Evolutionary conservation across 2,113 vertebrate species (phyloP).

Genomic region (Petrocephalus microphthalmus): DNA sequence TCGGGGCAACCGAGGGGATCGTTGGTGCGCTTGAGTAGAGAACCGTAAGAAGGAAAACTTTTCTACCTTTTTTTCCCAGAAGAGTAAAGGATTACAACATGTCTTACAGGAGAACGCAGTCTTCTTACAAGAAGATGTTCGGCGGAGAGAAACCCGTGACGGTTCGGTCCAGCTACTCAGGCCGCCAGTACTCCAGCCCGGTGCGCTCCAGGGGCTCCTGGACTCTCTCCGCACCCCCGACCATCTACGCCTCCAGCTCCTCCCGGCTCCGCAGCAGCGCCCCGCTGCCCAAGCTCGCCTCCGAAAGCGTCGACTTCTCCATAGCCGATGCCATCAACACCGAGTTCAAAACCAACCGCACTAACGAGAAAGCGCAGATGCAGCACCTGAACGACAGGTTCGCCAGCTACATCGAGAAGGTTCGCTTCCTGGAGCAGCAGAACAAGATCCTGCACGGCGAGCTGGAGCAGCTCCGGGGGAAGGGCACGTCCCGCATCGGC

Average conservation of each 20-base stretch:
- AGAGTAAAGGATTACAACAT: slow-evolving; percentile 36
- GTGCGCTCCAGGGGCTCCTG: slow-evolving; percentile 63
- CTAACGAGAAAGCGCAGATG: slow-evolving; percentile 89
- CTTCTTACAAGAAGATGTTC: slow-evolving; percentile 86
- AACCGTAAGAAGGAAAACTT: not conserved
- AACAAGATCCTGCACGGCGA: slow-evolving; percentile 89
- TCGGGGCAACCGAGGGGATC: slow-evolving; percentile 32
- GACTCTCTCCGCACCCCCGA: slow-evolving; percentile 59
- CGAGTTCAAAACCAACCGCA: slow-evolving; percentile 82
- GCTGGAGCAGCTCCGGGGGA: slow-evolving; percentile 84
- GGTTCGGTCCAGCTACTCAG: slow-evolving; percentile 51
- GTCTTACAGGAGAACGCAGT: slow-evolving; percentile 50
- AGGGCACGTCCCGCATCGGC: slow-evolving; percentile 79
- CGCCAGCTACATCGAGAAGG: slow-evolving; percentile 93
- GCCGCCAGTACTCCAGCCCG: slow-evolving; percentile 66
- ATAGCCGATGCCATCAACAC: slow-evolving; percentile 83
- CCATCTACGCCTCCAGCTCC: slow-evolving; percentile 49
- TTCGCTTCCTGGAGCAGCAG: slow-evolving; percentile 90
- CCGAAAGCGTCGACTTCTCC: slow-evolving; percentile 78
- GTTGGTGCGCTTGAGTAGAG: not conserved
- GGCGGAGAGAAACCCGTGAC: slow-evolving; percentile 52
- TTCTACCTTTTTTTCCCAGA: not conserved
- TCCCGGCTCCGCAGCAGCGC: slow-evolving; percentile 66
- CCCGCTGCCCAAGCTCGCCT: slow-evolving; percentile 61
- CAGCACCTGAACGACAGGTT: slow-evolving; percentile 94